Base-by-base conservation (phyloP, 2,797 vertebrate genomes). In the Oophaga sylvatica region DNA sequence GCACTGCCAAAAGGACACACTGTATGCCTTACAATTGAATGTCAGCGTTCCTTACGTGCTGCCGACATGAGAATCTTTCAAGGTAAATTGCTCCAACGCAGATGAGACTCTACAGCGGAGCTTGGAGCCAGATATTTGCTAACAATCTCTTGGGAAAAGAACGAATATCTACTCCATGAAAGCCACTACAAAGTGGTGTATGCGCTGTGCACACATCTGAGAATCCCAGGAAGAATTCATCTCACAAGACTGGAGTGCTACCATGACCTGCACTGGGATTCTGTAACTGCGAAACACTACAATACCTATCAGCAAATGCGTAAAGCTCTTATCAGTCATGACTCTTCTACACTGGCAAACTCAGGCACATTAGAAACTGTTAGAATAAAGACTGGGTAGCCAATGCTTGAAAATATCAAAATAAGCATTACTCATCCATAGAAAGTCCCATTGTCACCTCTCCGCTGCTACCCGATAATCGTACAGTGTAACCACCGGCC, bases 11-110 rank as follows among this genome's bases (percentile, higher is more conserved):
- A 88, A 81, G 83, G 78, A 88, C 77, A 88, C 77, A 13, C 77
- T 85, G 70, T 63, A 85, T 76, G 83, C 85, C 84, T 78, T 86
- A 71, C 78, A 86, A 89, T 29, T 48, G 48, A 89, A 89, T 89
- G 84, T 67, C 79, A 89, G 53, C 70, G 35, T 85, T 86, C 71
- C 80, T 68, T 56, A 22, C 60, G 63, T 71, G 80, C 62, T 86
- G 79, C 81, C 71, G 71, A 83, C 80, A 86, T 31, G 29, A 67
- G 87, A 53, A 83, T 75, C 82, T 81, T 88, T 81, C 83, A 88
- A 57, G 83, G 71, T 22, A 81, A 81, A 81, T 70, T 76, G 87
- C 56, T 80, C 56, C 26, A 60, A 41, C 79, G 62, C 59, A 83
- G 59, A 77, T 77, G 70, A 77, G 80, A 48, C 22, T 48, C 65